Evolutionary conservation across 2,113 vertebrate genomes (phyloP).

Genomic region (Cygnus atratus): DNA sequence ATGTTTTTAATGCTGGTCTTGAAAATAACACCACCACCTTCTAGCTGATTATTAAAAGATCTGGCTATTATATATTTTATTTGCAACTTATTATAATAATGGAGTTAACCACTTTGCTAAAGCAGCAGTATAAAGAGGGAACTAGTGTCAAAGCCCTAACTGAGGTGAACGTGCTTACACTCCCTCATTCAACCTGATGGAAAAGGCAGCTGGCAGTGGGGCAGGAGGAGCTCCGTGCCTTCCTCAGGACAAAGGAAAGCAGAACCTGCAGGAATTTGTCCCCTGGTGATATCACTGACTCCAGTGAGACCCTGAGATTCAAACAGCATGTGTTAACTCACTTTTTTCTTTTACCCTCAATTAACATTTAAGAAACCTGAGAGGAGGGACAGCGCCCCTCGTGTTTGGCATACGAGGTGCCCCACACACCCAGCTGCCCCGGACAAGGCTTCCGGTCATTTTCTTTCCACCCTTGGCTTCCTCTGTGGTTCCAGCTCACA

Average conservation of each 20-base stretch:
- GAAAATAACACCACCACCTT: background rate
- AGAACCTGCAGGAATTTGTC: background rate
- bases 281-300: background rate
- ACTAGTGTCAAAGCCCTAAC: background rate
- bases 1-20: background rate
- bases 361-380: background rate
- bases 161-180: background rate
- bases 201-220: background rate
- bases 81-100: background rate
- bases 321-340: rapidly evolving
- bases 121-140: background rate
- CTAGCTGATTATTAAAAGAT: background rate
- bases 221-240: background rate
- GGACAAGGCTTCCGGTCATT: background rate
- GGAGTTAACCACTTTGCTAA: background rate
- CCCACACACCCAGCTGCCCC: background rate
- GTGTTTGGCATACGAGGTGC: rapidly evolving
- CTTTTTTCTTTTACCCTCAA: background rate
- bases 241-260: background rate
- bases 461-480: background rate
- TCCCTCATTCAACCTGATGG: background rate
- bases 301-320: background rate
- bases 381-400: rapidly evolving
- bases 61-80: background rate
- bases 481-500: no score